Evolutionary conservation across 2,797 vertebrate genomes (phyloP).

Genomic region (Brachymystax lenok): DNA sequence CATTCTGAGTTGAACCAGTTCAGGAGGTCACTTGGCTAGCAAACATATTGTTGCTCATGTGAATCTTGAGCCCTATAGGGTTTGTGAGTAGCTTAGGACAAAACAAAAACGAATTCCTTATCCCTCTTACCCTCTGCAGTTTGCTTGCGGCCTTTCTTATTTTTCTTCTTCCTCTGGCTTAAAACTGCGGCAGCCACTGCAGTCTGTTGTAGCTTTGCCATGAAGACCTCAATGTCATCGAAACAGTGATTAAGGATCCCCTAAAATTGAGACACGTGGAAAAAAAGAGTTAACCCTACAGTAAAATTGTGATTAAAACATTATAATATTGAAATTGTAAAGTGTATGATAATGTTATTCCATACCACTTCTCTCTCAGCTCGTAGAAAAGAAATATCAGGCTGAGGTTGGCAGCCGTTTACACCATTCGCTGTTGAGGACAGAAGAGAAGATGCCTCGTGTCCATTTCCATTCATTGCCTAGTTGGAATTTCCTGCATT

Average conservation of each 20-base stretch:
- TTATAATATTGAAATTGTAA: background rate
- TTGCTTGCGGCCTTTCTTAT: conserved; percentile 80
- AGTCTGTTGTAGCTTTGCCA: conserved; percentile 83
- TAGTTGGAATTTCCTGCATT: conserved; percentile 7
- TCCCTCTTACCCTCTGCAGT: conserved; percentile 71
- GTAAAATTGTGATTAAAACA: background rate
- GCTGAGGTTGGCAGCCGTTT: conserved; percentile 44
- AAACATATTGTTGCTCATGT: background rate
- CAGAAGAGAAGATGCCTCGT: conserved; percentile 36
- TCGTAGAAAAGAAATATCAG: conserved; percentile 67
- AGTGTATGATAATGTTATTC: background rate
- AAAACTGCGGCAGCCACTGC: conserved; percentile 82
- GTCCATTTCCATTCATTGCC: conserved; percentile 48
- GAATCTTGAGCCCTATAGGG: background rate
- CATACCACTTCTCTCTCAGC: conserved; percentile 80
- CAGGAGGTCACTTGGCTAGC: background rate
- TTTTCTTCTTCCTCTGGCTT: conserved; percentile 79
- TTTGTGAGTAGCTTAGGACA: background rate
- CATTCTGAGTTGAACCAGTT: background rate
- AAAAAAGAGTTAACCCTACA: conserved; percentile 2
- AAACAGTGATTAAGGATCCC: conserved; percentile 89
- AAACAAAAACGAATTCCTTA: background rate
- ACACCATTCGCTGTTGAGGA: conserved; percentile 58
- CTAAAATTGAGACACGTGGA: conserved; percentile 57
- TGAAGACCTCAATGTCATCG: conserved; percentile 86